Evolutionary conservation across 2,888 invertebrate species (phyloP), one percentile per base, ranked within the genome.

Genomic region (Zelleria hepariella): DNA sequence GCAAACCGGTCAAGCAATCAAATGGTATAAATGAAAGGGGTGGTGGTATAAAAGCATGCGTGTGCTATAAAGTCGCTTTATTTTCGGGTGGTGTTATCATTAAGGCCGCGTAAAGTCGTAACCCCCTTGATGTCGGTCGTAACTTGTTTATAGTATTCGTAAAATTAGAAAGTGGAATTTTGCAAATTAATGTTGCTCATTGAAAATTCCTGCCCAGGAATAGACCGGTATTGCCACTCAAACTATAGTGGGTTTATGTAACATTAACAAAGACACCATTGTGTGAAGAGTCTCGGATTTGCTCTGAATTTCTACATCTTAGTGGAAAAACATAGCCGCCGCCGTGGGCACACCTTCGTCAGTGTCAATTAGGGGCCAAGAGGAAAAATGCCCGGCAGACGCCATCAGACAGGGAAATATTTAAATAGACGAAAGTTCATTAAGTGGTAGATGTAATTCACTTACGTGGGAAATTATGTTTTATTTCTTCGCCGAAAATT

Each of bases 111-210:
- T 69, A 66, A 70, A 72, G 79, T 79, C 80, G 78, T 86, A 84
- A 86, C 79, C 76, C 76, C 71, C 78, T 54, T 82, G 78, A 85
- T 82, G 83, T 69, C 71, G 73, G 75, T 82, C 84, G 82, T 86
- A 85, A 85, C 82, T 73, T 80, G 82, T 85, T 85, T 85, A 86
- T 82, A 75, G 80, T 77, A 68, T 66, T 77, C 77, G 78, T 80
- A 77, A 78, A 84, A 84, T 86, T 82, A 82, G 78, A 82, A 77
- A 79, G 68, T 68, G 67, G 72, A 74, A 74, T 65, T 42, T 62
- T 66, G 67, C 68, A 66, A 63, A 68, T 68, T 65, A 55, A 20
- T 55, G 55, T 21, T 7, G 67, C 55, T 58, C 58, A 21, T 51
- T 51, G 24, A 51, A 51, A 20, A 42, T 15, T 49, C 18, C 7